phyloP scores from a whole-genome alignment of 2,888 invertebrate genomes.

The Cataglyphis rosenhaueri region DNA sequence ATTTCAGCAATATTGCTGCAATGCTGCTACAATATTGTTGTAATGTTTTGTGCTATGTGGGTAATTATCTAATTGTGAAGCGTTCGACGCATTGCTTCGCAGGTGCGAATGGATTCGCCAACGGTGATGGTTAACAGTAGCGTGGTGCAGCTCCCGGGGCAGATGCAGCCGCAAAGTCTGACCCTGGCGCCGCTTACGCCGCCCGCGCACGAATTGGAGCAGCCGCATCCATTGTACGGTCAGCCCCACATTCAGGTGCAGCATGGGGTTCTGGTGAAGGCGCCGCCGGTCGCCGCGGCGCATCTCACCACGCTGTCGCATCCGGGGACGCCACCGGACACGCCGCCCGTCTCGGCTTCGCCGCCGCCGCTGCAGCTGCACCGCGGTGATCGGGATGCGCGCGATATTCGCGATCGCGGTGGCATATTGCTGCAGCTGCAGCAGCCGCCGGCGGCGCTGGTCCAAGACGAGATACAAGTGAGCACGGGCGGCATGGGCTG shows the following conservation, averaged over 20 bases:
- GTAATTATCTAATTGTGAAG: background rate
- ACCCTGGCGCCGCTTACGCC: slow-evolving; percentile 87
- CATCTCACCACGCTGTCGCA: slow-evolving; percentile 84
- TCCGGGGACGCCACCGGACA: slow-evolving; percentile 95
- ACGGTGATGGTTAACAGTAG: slow-evolving; percentile 81
- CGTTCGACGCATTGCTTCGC: slow-evolving; percentile 1
- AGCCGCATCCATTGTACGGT: slow-evolving; percentile 82
- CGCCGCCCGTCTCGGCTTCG: slow-evolving; percentile 90
- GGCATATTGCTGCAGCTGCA: slow-evolving; percentile 80
- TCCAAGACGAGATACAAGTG: slow-evolving; percentile 80
- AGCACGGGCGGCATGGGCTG: slow-evolving; percentile 90
- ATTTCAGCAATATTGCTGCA: too few species aligned
- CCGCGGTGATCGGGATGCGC: slow-evolving; percentile 73
- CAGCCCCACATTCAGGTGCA: slow-evolving; percentile 84
- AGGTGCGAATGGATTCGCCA: slow-evolving; percentile 82
- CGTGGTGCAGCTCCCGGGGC: slow-evolving; percentile 79
- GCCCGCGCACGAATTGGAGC: slow-evolving; percentile 88
- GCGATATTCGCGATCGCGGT: slow-evolving; percentile 79
- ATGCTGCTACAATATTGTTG: too few species aligned
- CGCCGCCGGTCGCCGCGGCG: slow-evolving; percentile 81
- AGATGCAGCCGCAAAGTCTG: slow-evolving; percentile 76
- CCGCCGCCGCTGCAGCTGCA: slow-evolving; percentile 86
- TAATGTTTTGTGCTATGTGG: too few species aligned
- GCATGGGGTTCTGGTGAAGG: slow-evolving; percentile 83
- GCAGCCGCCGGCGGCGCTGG: slow-evolving; percentile 81